Evolutionary conservation across 2,888 invertebrate species (phyloP).

Genomic region (Ichneumoninae sp.): DNA sequence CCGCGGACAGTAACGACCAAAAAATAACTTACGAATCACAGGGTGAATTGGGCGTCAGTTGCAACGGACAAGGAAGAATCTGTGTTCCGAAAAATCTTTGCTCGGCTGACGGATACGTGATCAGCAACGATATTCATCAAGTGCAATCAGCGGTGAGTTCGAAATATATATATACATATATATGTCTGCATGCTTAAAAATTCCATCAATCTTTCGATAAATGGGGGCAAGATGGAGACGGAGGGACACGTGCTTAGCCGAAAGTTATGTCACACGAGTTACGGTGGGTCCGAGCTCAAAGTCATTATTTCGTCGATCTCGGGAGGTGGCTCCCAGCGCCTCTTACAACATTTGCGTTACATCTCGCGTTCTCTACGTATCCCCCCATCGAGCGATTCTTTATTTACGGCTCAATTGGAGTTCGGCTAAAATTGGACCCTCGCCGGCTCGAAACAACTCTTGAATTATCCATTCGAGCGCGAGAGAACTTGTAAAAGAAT

Average conservation of each 20-base stretch:
- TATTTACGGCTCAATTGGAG: constrained; percentile 58
- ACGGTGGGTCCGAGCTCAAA: constrained; percentile 33
- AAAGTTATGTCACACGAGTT: constrained; percentile 41
- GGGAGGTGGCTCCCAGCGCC: neutral
- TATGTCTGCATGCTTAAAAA: constrained; percentile 22
- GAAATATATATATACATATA: neutral
- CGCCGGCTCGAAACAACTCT: constrained; percentile 30
- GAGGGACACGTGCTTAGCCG: constrained; percentile 42
- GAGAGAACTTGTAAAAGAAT: constrained; percentile 32
- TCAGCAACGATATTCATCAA: constrained; percentile 85
- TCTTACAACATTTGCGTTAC: constrained; percentile 17
- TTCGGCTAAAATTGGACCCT: constrained; percentile 44
- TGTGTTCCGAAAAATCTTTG: constrained; percentile 88
- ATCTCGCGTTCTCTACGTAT: neutral
- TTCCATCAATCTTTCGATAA: constrained; percentile 22
- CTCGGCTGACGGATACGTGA: constrained; percentile 86
- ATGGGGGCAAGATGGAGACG: neutral
- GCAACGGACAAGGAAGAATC: constrained; percentile 86
- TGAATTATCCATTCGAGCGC: constrained; percentile 45
- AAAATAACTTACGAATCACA: constrained; percentile 67
- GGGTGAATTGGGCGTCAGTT: constrained; percentile 85
- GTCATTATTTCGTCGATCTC: constrained; percentile 19
- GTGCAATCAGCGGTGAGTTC: constrained; percentile 86
- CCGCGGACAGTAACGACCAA: neutral
- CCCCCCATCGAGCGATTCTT: constrained; percentile 40